Evolutionary conservation across 2,888 invertebrate species (phyloP).

Genomic region (Margaritifera margaritifera): DNA sequence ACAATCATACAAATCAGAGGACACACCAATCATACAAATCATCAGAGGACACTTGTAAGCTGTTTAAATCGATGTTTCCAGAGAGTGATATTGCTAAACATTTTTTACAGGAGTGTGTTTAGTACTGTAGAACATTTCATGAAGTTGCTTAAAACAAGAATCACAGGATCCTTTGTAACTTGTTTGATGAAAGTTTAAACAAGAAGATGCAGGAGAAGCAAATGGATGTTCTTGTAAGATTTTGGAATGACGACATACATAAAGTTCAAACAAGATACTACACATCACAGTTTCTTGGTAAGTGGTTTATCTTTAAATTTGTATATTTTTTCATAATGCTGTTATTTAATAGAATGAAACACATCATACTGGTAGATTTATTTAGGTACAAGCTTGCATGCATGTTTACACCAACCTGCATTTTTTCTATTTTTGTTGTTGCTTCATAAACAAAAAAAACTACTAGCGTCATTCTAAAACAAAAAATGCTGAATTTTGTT

Average conservation of each 20-base stretch:
- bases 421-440: no score
- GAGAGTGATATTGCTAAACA: constrained; percentile 23
- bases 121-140: constrained; percentile 19
- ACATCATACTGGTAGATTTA: no score
- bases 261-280: constrained; percentile 28
- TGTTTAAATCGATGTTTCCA: constrained; percentile 21
- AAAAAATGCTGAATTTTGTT: no score
- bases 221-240: constrained; percentile 37
- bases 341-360: background rate
- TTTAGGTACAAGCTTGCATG: no score
- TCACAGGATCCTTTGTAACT: constrained; percentile 11
- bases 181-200: constrained; percentile 36
- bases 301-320: background rate
- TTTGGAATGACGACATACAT: constrained; percentile 18
- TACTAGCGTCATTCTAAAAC: no score
- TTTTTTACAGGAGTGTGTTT: constrained; percentile 26
- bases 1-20: constrained; percentile 5
- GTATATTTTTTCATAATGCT: background rate
- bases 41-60: no score
- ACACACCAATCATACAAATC: constrained; percentile 6
- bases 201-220: constrained; percentile 37
- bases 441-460: no score
- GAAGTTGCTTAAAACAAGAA: background rate
- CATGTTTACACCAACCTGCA: no score
- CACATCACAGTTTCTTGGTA: constrained; percentile 28